phyloP scores from a whole-genome alignment of 2,888 invertebrate genomes.

The Diplolepis rosae region DNA sequence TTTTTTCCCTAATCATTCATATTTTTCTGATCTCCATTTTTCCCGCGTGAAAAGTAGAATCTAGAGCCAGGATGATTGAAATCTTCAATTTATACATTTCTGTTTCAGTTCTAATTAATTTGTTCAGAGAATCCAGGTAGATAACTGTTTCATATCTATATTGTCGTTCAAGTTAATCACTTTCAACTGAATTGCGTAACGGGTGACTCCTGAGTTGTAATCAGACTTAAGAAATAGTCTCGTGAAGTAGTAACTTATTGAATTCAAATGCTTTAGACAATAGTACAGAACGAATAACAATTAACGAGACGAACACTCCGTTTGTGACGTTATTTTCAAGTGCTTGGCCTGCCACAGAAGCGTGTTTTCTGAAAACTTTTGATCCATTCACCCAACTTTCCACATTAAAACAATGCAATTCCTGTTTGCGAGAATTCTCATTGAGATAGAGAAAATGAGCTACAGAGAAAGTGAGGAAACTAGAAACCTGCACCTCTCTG shows the following conservation, averaged over 20 bases:
- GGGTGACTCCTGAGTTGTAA: not conserved
- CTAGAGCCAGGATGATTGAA: too few species aligned
- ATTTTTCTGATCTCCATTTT: too few species aligned
- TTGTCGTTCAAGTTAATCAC: constrained; percentile 4
- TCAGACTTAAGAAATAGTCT: not conserved
- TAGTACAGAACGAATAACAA: constrained; percentile 37
- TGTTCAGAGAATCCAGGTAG: too few species aligned
- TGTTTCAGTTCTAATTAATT: too few species aligned
- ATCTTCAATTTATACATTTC: too few species aligned
- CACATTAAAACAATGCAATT: constrained; percentile 61
- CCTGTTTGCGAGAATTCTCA: constrained; percentile 52
- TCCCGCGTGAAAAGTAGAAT: too few species aligned
- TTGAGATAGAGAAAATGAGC: constrained; percentile 41
- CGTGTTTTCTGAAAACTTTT: constrained; percentile 64
- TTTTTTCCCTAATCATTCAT: too few species aligned
- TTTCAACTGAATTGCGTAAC: not conserved
- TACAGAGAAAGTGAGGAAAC: constrained; percentile 27
- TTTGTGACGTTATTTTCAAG: constrained; percentile 47
- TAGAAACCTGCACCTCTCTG: constrained; percentile 39
- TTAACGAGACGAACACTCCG: constrained; percentile 42
- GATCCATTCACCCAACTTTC: constrained; percentile 65
- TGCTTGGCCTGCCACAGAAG: constrained; percentile 38
- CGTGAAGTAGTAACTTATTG: constrained; percentile 8
- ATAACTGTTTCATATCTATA: too few species aligned
- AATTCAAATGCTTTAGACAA: not conserved